Evolutionary conservation across 2,888 invertebrate genomes (phyloP).

Genomic region (Strigamia transsilvanica): DNA sequence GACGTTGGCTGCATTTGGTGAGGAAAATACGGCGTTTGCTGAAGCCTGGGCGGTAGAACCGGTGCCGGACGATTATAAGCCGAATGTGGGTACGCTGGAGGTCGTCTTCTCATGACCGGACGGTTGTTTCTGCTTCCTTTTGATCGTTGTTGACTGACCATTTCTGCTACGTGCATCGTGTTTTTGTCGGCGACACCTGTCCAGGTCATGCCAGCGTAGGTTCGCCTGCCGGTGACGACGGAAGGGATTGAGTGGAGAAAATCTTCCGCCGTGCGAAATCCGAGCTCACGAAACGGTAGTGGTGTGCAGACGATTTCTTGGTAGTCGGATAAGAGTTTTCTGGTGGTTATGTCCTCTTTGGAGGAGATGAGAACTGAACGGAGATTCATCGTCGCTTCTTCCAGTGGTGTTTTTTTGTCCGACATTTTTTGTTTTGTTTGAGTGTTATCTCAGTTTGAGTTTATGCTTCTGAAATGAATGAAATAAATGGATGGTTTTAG

Average conservation of each 20-base stretch:
- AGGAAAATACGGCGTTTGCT: too few species aligned
- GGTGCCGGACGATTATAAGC: background rate
- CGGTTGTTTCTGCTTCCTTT: background rate
- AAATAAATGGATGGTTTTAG: too few species aligned
- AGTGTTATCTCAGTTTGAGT: background rate
- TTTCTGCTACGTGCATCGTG: background rate
- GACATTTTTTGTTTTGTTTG: background rate
- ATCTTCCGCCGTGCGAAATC: background rate
- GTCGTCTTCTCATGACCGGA: background rate
- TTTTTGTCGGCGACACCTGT: background rate
- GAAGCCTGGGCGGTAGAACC: too few species aligned
- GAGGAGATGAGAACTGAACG: background rate
- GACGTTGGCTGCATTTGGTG: too few species aligned
- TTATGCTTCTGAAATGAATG: too few species aligned
- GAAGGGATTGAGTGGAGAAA: background rate
- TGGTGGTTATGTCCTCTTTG: background rate
- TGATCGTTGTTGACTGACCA: background rate
- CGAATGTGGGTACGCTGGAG: background rate
- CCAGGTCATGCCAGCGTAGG: background rate
- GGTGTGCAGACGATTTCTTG: background rate
- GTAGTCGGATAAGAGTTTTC: background rate
- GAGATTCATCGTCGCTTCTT: background rate
- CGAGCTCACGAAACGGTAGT: background rate
- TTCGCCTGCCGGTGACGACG: background rate
- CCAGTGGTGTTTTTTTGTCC: background rate